Evolutionary conservation across 35 echinoderm and acorn worm species (phyloP), one percentile per base, ranked within the genome.

Genomic region (Holothuria glaberrima): DNA sequence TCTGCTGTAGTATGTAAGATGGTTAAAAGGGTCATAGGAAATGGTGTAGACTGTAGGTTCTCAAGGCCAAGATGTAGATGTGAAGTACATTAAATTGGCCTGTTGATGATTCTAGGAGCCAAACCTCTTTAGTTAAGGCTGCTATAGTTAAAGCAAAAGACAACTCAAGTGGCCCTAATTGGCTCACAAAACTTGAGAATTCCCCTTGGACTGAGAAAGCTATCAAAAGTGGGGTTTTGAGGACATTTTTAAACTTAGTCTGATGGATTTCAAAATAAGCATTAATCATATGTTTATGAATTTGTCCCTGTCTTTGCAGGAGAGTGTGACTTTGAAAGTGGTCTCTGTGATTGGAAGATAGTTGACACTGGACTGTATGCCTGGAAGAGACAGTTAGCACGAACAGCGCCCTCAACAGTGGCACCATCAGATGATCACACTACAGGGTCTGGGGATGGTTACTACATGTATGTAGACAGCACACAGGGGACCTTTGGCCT

Each of bases 401-500:
- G 58, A 67, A 58, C 71, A 34, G 88, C 88, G 16, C 70, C 88
- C n/a, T 56, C 69, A 14, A 29, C 34, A 2, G n/a, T 24, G 9
- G 72, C 48, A 3, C 88, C 88, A 19, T 59, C 71, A n/a, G 30
- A 38, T 38, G 90, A 91, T 29, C 90, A 91, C 41, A 83, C 90
- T 26, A 71, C 28, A 5, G 59, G 64, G 14, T 58, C 62, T 84
- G 90, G 35, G 3, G 67, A 61, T 52, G 90, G 90, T 21, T 82
- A 83, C 30, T 91, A 91, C 50, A 82, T 91, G 65, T 91, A 72
- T 45, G 90, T 82, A 0, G 90, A 91, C 54, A 91, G 88, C 58
- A 77, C 70, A 24, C 70, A 73, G 28, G 88, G 88, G 0, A 59
- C 71, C 3, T 89, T 89, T 33, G 70, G 70, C 12, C 34, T 75